Conservation (phyloP, 1,140 invertebrate genomes). For the Aphis gossypii region DNA sequence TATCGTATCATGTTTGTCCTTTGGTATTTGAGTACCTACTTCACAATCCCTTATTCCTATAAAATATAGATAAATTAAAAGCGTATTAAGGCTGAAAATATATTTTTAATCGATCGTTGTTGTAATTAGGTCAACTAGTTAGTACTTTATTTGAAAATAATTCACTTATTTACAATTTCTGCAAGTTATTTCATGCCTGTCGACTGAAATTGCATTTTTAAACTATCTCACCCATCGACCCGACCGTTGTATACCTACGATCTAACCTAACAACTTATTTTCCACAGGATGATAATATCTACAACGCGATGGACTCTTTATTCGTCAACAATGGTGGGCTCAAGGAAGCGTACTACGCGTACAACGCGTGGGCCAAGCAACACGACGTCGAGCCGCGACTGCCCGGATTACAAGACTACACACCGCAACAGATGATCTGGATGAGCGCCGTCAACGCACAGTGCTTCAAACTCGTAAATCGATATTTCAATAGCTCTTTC, state of each 20-base stretch:
- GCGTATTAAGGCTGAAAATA: no score
- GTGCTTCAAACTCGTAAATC: conserved; percentile 70
- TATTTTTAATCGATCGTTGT: no score
- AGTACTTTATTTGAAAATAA: no score
- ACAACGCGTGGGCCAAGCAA: conserved; percentile 73
- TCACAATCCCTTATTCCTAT: neutral
- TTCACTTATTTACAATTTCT: no score
- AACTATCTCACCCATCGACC: neutral
- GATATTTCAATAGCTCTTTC: no score
- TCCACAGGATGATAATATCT: conserved; percentile 64
- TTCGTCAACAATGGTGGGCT: conserved; percentile 73
- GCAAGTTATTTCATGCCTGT: no score
- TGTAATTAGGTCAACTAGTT: no score
- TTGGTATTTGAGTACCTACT: neutral
- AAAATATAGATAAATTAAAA: no score
- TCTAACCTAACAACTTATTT: neutral
- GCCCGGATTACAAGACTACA: conserved; percentile 69
- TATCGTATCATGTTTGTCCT: neutral
- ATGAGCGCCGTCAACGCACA: conserved; percentile 74
- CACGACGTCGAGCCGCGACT: conserved; percentile 73
- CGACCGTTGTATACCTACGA: neutral
- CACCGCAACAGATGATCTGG: conserved; percentile 80
- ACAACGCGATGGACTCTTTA: no score
- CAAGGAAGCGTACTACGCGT: conserved; percentile 85
- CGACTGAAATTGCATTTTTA: neutral